Conservation (phyloP, 2,113 vertebrate genomes). For the Podocnemis expansa region DNA sequence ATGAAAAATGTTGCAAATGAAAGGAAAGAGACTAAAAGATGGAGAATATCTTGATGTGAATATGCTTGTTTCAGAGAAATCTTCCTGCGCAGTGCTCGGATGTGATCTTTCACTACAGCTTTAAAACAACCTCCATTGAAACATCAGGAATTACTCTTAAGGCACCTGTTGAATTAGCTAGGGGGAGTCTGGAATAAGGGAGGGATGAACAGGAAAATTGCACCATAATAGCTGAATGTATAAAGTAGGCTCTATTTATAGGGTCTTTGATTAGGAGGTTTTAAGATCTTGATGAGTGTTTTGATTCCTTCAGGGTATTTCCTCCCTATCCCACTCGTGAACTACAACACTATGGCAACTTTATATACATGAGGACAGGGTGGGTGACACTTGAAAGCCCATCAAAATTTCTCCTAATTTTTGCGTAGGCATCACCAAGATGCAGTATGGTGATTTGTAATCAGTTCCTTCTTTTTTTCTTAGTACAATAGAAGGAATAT, state of each 20-base stretch:
- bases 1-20: conserved; percentile 62
- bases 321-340: neutral
- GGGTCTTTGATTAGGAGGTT: neutral
- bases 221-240: neutral
- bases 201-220: neutral
- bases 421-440: neutral
- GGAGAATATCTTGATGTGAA: conserved; percentile 34
- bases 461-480: neutral
- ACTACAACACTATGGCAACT: neutral
- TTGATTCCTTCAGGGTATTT: rapidly evolving
- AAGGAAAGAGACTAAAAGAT: conserved; percentile 44
- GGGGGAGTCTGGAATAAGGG: neutral
- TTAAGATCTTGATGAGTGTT: neutral
- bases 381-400: rapidly evolving
- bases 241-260: neutral
- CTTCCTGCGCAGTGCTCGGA: neutral
- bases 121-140: neutral
- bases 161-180: neutral
- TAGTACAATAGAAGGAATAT: neutral
- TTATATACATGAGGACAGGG: neutral
- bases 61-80: neutral
- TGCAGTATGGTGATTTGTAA: neutral
- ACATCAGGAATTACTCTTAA: neutral
- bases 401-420: neutral
- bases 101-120: neutral